Evolutionary conservation across 2,113 vertebrate genomes (phyloP), one percentile per base, ranked within the genome.

Genomic region (Chloroceryle aenea): DNA sequence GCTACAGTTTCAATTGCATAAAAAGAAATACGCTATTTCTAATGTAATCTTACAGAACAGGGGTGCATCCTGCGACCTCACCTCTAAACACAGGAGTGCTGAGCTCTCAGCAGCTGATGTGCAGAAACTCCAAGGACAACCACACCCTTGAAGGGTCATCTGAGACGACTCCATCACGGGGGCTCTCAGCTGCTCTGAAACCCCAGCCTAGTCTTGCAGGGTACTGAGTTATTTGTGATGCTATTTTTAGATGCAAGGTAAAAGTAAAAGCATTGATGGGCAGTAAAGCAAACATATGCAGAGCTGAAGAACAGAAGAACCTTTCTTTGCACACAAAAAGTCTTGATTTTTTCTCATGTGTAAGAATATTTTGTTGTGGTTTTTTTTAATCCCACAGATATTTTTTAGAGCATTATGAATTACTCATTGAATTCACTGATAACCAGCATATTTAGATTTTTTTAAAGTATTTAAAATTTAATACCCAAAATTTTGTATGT

Each of bases 41-140:
- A 73, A 52, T 10, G 45, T 1, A 59, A 32, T 50, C 40, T 69
- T 64, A 40, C 73, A 94, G 72, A 20, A 1, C 6, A 30, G 29
- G 9, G 26, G 9, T 34, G 73, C 52, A 67, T 16, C 15, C 34
- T 77, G 42, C 15, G 59, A 63, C 30, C 26, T 67, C 45, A n/a
- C 9, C 14, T 52, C 48, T 0, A 1, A 34, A 20, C 0, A 1
- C 18, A 74, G 53, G 17, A 64, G 2, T 36, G 45, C 68, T 48
- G 53, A 95, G 62, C 23, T 8, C 23, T 63, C 0, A 0, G 62
- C 43, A 56, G 85, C 53, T 2, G 4, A 43, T 66, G 32, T 26
- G 43, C 25, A 42, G 58, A 48, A 85, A 34, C 32, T 53, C 63
- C 87, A 91, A 77, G 85, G 93, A 87, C 74, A 84, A 27, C 3